These are phyloP conservation scores for Willisornis vidua DNA, from an alignment of 2,113 vertebrate species.

Conservation along the genomic window DNA sequence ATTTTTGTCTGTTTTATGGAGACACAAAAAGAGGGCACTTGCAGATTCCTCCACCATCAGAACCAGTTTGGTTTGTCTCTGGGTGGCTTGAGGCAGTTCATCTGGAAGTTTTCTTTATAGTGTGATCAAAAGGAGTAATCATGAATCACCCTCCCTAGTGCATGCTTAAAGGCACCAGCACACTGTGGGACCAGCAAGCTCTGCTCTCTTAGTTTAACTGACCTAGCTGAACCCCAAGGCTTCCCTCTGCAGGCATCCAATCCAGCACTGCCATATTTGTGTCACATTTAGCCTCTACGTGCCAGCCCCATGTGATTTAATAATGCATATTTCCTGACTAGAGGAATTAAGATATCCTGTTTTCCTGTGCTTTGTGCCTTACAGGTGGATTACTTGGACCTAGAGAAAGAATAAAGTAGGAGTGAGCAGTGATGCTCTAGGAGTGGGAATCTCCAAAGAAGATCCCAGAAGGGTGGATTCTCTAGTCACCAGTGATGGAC, in stretches of 20 bases:
- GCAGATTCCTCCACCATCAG: background rate
- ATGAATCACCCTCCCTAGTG: background rate
- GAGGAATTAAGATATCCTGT: background rate
- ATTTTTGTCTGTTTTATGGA: background rate
- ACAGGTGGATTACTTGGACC: background rate
- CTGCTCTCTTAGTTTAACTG: background rate
- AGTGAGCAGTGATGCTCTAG: background rate
- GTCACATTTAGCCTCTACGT: background rate
- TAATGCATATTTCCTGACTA: background rate
- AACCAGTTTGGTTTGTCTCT: conserved; percentile 1
- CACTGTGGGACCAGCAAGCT: background rate
- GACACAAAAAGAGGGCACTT: background rate
- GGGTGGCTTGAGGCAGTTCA: background rate
- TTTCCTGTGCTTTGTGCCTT: background rate
- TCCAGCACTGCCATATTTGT: background rate
- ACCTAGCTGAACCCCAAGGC: background rate
- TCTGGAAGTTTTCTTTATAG: background rate
- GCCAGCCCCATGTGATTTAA: background rate
- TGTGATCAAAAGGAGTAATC: background rate
- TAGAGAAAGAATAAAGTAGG: background rate
- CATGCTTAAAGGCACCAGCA: background rate
- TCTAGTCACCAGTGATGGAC: background rate
- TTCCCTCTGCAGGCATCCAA: background rate
- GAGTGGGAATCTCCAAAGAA: background rate
- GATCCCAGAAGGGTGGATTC: background rate